phyloP scores from a whole-genome alignment of 2,888 invertebrate genomes.

The Matsumyia berberina region DNA sequence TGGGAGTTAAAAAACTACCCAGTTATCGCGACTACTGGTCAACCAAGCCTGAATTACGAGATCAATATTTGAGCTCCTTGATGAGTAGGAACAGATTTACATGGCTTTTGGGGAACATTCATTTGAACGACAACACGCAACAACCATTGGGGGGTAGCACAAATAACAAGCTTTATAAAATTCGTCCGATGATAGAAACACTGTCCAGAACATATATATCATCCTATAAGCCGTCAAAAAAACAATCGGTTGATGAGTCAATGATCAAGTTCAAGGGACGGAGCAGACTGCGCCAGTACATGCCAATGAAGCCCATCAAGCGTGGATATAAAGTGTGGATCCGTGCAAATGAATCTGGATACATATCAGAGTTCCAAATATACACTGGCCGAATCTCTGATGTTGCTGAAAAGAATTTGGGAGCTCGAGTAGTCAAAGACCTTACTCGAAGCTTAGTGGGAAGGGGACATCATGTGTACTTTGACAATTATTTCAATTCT shows the following conservation, averaged over 20 bases:
- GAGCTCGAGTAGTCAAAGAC: conserved; percentile 35
- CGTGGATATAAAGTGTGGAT: conserved; percentile 78
- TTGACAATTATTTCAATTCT: conserved; percentile 47
- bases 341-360: conserved; percentile 74
- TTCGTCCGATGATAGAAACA: too few relatives aligned
- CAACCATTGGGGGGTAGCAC: too few relatives aligned
- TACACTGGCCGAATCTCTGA: conserved; percentile 81
- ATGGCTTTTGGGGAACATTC: conserved; percentile 5
- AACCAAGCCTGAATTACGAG: not conserved
- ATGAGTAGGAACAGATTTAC: not conserved
- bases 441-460: conserved; percentile 21
- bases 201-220: too few relatives aligned
- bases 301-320: conserved; percentile 69
- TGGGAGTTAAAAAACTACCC: conserved; percentile 5
- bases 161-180: too few relatives aligned
- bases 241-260: conserved; percentile 77
- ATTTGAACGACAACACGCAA: not conserved
- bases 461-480: conserved; percentile 23
- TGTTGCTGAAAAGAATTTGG: conserved; percentile 79
- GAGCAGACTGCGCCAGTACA: conserved; percentile 76
- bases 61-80: conserved; percentile 2
- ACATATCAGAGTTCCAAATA: conserved; percentile 78
- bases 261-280: conserved; percentile 79
- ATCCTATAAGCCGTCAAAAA: not conserved
- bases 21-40: conserved; percentile 16